Conservation (phyloP, 2,797 vertebrate genomes). For the Liasis olivaceus region DNA sequence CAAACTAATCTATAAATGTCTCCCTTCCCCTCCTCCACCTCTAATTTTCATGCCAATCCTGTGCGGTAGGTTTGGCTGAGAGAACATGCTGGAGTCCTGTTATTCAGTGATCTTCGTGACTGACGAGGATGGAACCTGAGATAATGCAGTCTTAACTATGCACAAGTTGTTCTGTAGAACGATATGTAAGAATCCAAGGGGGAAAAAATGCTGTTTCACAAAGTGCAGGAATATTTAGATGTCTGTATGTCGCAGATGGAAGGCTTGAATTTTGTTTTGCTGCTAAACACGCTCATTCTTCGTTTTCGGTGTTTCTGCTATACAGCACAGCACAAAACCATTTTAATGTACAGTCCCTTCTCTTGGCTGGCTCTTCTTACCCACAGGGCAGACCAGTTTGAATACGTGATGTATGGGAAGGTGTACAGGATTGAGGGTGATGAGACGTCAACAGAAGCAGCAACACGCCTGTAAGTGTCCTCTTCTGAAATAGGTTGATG, state of each 20-base stretch:
- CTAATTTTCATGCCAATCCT: background rate
- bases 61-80: background rate
- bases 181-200: too few species aligned
- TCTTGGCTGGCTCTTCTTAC: rapidly evolving
- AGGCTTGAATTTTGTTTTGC: background rate
- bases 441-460: slow-evolving; percentile 97
- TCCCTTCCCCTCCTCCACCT: background rate
- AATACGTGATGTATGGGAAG: slow-evolving; percentile 99
- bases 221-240: background rate
- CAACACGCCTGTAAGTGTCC: slow-evolving; percentile 92
- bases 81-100: background rate
- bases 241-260: background rate
- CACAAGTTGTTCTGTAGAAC: background rate
- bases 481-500: background rate
- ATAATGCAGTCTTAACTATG: background rate
- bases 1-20: background rate
- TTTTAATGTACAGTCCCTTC: background rate
- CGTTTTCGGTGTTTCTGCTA: background rate
- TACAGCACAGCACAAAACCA: too few species aligned
- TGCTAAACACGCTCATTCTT: background rate
- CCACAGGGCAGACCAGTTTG: slow-evolving; percentile 94
- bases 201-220: background rate
- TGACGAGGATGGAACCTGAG: background rate
- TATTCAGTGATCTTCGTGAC: background rate
- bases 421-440: slow-evolving; percentile 98